phyloP scores from a whole-genome alignment of 2,888 invertebrate species.

The Netelia inedita region DNA sequence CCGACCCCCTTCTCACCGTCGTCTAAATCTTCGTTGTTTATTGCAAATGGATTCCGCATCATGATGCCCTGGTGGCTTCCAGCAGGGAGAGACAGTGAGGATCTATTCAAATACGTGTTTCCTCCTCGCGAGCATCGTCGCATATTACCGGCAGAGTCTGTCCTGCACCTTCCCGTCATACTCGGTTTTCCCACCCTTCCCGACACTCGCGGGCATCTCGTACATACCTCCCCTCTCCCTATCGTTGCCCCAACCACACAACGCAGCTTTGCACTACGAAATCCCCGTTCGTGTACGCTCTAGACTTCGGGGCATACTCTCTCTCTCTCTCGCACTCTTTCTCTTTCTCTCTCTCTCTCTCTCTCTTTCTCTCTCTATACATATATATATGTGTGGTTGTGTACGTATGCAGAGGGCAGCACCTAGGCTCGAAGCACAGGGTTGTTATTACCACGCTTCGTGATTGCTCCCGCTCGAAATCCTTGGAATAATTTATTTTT shows the following conservation, averaged over 20 bases:
- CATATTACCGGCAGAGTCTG: constrained; percentile 49
- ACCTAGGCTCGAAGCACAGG: constrained; percentile 58
- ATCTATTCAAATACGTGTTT: constrained; percentile 82
- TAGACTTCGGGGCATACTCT: neutral
- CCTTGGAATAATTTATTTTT: constrained; percentile 83
- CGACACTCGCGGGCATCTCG: constrained; percentile 41
- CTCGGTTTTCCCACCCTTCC: constrained; percentile 54
- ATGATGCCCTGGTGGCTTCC: constrained; percentile 80
- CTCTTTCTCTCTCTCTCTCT: too few relatives aligned
- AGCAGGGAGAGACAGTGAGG: constrained; percentile 56
- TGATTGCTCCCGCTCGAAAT: constrained; percentile 80
- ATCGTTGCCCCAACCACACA: neutral
- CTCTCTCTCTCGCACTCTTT: too few relatives aligned
- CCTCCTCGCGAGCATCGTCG: constrained; percentile 75
- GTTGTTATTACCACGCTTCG: constrained; percentile 79
- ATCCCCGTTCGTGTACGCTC: neutral
- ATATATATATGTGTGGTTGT: neutral
- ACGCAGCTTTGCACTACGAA: constrained; percentile 20
- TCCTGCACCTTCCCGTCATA: constrained; percentile 53
- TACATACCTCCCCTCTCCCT: constrained; percentile 22
- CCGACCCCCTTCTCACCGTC: constrained; percentile 67
- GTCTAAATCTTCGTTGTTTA: constrained; percentile 84
- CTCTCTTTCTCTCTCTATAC: too few relatives aligned
- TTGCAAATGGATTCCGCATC: constrained; percentile 85
- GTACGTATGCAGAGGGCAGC: neutral